These are phyloP conservation scores for Oreochromis tanganicae DNA, from an alignment of 2,113 vertebrate genomes.

Conservation along the genomic window DNA sequence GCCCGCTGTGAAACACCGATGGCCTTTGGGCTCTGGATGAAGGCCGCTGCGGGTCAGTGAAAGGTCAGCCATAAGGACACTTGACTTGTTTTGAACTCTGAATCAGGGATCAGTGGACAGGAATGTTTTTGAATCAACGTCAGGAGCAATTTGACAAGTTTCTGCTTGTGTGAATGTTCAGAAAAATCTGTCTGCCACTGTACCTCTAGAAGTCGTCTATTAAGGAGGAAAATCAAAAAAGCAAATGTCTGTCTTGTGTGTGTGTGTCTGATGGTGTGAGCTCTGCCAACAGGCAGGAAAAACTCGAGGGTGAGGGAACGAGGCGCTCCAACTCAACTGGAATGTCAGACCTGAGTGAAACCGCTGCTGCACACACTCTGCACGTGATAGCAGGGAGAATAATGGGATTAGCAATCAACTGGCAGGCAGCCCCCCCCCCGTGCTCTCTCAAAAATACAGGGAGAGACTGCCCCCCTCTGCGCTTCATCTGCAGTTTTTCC, in stretches of 20 bases:
- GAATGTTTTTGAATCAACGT: not conserved
- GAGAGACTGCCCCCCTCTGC: not conserved
- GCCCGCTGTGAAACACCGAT: not conserved
- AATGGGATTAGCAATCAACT: slow-evolving; percentile 41
- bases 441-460: not conserved
- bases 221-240: not conserved
- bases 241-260: not conserved
- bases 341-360: slow-evolving; percentile 59
- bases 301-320: not conserved
- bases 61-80: not conserved
- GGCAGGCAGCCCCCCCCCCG: not conserved
- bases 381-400: slow-evolving; percentile 38
- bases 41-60: not conserved
- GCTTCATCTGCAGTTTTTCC: slow-evolving; percentile 1
- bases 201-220: not conserved
- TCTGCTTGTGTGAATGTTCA: not conserved
- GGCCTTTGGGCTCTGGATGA: not conserved
- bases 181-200: not conserved
- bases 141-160: not conserved
- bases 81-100: not conserved
- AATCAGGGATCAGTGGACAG: not conserved
- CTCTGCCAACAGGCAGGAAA: not conserved
- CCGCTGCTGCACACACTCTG: slow-evolving; percentile 34
- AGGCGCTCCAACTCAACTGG: slow-evolving; percentile 34
- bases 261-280: not conserved